phyloP scores from a whole-genome alignment of 1,140 invertebrate genomes.

The Asobara japonica region DNA sequence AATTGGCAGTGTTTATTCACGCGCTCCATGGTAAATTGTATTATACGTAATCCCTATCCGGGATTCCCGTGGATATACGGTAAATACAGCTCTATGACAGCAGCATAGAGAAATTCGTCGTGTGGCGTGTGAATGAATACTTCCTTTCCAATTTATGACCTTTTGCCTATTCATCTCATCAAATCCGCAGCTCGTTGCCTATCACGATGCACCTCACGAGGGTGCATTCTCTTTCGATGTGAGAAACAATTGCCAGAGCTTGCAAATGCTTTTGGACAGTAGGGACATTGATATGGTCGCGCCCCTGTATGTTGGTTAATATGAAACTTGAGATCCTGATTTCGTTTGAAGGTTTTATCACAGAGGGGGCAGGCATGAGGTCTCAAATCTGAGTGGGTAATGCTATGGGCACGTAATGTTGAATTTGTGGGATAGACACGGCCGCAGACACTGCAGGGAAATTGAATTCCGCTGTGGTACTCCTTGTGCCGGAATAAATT shows the following conservation, averaged over 20 bases:
- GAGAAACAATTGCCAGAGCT: constrained; percentile 83
- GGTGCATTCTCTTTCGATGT: constrained; percentile 79
- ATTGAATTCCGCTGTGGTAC: constrained; percentile 73
- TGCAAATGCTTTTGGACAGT: constrained; percentile 83
- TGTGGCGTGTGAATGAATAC: constrained; percentile 56
- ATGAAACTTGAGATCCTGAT: constrained; percentile 82
- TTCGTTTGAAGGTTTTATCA: constrained; percentile 80
- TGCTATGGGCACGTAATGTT: constrained; percentile 75
- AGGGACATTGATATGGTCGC: constrained; percentile 82
- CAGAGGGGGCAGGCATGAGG: constrained; percentile 77
- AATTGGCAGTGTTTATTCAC: no score
- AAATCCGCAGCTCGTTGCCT: constrained; percentile 65
- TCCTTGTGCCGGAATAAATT: constrained; percentile 75
- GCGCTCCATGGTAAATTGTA: no score
- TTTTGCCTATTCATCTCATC: constrained; percentile 63
- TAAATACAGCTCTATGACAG: no score
- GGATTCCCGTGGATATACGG: no score
- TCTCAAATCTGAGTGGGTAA: constrained; percentile 76
- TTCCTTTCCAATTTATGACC: no score
- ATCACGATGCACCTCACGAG: constrained; percentile 66
- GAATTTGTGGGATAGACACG: constrained; percentile 77
- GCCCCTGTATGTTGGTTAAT: constrained; percentile 84
- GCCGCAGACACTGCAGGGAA: constrained; percentile 74
- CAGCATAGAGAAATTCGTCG: no score
- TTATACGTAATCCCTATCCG: no score